phyloP scores from a whole-genome alignment of 30 jellyfish, hydroid and myxozoan species.

The Aurelia aurita region DNA sequence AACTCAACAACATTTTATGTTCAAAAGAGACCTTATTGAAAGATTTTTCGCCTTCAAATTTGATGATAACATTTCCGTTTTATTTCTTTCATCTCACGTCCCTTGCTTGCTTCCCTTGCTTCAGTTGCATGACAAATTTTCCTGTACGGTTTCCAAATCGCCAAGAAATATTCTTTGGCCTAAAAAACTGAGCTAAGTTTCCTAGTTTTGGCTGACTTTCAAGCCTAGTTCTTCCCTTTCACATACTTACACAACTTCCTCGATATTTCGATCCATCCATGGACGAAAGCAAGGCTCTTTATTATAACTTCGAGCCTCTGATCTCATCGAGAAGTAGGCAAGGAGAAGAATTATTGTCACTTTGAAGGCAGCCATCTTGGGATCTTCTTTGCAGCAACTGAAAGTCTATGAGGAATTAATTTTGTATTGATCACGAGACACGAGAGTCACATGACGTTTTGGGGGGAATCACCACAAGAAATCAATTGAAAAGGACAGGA shows the following conservation, averaged over 20 bases:
- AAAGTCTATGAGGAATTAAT: background rate
- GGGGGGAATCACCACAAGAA: constrained; percentile 13
- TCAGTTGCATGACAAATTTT: no score
- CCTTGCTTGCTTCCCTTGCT: no score
- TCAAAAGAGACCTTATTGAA: no score
- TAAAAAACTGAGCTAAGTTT: constrained; percentile 64
- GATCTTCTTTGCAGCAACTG: no score
- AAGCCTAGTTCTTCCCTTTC: constrained; percentile 39
- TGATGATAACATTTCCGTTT: no score
- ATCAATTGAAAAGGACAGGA: no score
- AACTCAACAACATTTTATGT: no score
- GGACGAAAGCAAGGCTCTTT: constrained; percentile 69
- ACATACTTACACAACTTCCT: constrained; percentile 70
- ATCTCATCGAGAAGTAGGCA: background rate
- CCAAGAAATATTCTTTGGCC: background rate
- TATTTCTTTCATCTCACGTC: no score
- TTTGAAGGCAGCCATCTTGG: constrained; percentile 11
- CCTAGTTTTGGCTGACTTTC: constrained; percentile 31
- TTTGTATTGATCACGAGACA: constrained; percentile 7
- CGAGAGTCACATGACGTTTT: constrained; percentile 10
- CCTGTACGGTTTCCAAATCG: no score
- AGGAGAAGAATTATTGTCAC: background rate
- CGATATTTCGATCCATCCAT: constrained; percentile 36
- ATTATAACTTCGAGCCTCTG: constrained; percentile 1
- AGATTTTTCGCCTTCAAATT: no score